A percentile compares a stretch with the other conserved stretches of the same genome.
phyloP scores from a whole-genome alignment of 2,888 invertebrate genomes.

The Rutpela maculata region DNA sequence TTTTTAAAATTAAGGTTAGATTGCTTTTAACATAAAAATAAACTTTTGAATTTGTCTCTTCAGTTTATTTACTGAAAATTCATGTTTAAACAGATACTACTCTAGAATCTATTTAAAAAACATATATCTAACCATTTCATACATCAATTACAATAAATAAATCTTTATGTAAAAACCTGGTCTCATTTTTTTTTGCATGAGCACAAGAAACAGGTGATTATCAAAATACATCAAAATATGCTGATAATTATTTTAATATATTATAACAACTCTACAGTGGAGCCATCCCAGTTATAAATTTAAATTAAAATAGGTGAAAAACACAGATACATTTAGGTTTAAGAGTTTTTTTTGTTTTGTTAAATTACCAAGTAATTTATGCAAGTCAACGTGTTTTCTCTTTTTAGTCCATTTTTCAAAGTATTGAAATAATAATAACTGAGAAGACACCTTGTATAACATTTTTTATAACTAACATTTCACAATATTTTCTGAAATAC shows the following conservation, averaged over 20 bases:
- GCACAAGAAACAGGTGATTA: not conserved
- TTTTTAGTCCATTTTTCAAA: not conserved
- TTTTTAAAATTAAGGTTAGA: not conserved
- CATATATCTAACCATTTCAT: not conserved
- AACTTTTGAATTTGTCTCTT: not conserved
- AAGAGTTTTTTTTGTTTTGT: not conserved
- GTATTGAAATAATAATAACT: conserved; percentile 3
- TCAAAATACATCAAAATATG: conserved; percentile 49
- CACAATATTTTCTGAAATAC: conserved; percentile 16
- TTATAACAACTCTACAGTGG: conserved; percentile 9
- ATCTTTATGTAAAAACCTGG: not conserved
- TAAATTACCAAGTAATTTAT: conserved; percentile 1
- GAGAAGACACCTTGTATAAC: not conserved
- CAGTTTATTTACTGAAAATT: not conserved
- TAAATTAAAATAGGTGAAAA: not conserved
- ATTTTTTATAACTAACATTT: conserved; percentile 10
- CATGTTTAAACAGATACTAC: not conserved
- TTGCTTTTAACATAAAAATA: not conserved
- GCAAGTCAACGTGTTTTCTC: not conserved
- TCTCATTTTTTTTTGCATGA: not conserved
- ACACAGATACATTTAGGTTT: not conserved
- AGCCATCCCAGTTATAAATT: conserved; percentile 1
- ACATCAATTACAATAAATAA: not conserved
- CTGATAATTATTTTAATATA: conserved; percentile 37
- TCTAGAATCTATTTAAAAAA: not conserved